These are phyloP conservation scores for Drosophila paranaensis DNA, from an alignment of 2,888 invertebrate species.

Conservation along the genomic window DNA sequence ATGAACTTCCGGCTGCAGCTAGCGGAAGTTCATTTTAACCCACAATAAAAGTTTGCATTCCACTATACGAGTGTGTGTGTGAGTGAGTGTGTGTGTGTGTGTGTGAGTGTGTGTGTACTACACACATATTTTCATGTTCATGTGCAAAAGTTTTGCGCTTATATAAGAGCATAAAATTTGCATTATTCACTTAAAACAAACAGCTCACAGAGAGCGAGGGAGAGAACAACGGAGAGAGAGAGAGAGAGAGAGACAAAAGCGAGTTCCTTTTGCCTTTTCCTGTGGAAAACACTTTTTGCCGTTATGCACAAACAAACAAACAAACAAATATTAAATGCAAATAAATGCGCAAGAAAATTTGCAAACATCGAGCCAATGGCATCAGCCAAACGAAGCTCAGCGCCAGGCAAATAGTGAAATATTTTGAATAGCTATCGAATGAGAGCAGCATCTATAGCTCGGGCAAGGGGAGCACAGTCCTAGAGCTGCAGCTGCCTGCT, in stretches of 20 bases:
- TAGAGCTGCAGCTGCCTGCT: conserved; percentile 2
- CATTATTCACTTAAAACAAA: conserved; percentile 81
- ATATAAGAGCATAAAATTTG: conserved; percentile 78
- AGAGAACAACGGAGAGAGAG: conserved; percentile 9
- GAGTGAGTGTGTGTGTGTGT: conserved; percentile 18
- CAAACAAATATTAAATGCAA: conserved; percentile 80
- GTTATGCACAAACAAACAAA: conserved; percentile 53
- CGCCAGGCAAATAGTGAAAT: conserved; percentile 46
- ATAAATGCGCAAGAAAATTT: conserved; percentile 73
- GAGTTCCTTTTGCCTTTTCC: conserved; percentile 59
- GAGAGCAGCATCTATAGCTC: conserved; percentile 29
- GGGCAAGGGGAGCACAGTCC: conserved; percentile 1
- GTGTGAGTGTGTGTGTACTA: conserved; percentile 11
- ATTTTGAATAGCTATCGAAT: conserved; percentile 58
- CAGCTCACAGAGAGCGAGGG: conserved; percentile 41
- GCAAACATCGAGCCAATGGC: conserved; percentile 55
- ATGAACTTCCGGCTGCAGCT: conserved; percentile 78
- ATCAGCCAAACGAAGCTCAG: conserved; percentile 39
- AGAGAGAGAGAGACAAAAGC: conserved; percentile 12
- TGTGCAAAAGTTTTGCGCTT: conserved; percentile 79
- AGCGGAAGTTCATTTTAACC: conserved; percentile 80
- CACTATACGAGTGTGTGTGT: conserved; percentile 16
- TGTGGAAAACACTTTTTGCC: conserved; percentile 64
- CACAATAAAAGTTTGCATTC: conserved; percentile 80
- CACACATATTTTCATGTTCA: conserved; percentile 69